phyloP scores from a whole-genome alignment of 2,797 vertebrate genomes.

The Epinephelus coioides region DNA sequence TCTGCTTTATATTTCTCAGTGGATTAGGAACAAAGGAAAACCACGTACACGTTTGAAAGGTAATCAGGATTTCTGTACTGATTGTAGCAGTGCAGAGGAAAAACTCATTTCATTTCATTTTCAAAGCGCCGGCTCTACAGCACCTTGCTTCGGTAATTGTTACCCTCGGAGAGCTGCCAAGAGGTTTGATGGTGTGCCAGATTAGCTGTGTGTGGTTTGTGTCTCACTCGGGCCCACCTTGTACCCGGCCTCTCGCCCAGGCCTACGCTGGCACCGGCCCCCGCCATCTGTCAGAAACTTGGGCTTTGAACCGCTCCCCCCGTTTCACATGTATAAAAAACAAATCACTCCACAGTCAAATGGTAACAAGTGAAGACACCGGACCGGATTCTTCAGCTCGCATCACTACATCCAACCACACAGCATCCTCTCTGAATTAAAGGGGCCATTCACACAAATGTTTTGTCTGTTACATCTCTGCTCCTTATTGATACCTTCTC shows the following conservation, averaged over 20 bases:
- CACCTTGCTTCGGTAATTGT: constrained; percentile 76
- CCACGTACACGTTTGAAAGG: constrained; percentile 46
- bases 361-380: constrained; percentile 29
- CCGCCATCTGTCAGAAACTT: constrained; percentile 78
- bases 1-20: constrained; percentile 53
- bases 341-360: constrained; percentile 36
- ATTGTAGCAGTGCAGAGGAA: constrained; percentile 48
- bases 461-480: too few relatives aligned
- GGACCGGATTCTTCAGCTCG: background rate
- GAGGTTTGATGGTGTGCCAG: constrained; percentile 74
- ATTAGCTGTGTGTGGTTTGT: constrained; percentile 79
- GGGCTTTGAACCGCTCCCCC: constrained; percentile 46
- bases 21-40: constrained; percentile 59
- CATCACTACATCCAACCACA: background rate
- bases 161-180: constrained; percentile 72
- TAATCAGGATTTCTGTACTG: constrained; percentile 69
- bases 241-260: constrained; percentile 69
- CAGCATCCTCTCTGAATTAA: background rate
- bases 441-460: background rate
- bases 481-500: too few relatives aligned
- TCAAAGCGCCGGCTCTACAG: constrained; percentile 61
- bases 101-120: constrained; percentile 73
- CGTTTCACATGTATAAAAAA: background rate
- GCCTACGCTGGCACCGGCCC: constrained; percentile 67
- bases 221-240: constrained; percentile 76